Conservation (phyloP, 2,888 invertebrate genomes). For the Rotaria socialis region DNA sequence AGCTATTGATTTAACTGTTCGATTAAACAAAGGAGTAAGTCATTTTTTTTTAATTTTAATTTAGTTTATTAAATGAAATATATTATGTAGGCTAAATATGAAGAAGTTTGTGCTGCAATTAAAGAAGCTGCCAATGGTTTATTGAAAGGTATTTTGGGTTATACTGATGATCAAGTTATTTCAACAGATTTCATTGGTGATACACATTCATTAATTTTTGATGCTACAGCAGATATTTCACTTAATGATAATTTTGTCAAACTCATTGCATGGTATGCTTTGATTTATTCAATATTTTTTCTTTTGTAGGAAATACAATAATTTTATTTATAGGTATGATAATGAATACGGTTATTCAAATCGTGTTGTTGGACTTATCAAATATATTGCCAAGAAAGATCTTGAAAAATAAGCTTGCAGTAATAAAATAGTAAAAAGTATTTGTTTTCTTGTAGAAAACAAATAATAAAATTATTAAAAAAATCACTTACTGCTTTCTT, state of each 20-base stretch:
- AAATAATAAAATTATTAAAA: too few relatives aligned
- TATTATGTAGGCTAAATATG: conserved; percentile 69
- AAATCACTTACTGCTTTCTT: too few relatives aligned
- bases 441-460: too few relatives aligned
- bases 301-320: not conserved
- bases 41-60: not conserved
- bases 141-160: conserved; percentile 82
- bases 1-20: conserved; percentile 88
- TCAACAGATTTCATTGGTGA: conserved; percentile 61
- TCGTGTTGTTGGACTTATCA: conserved; percentile 82
- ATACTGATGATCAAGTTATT: conserved; percentile 93
- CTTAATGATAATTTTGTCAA: conserved; percentile 92
- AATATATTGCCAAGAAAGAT: conserved; percentile 36
- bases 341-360: conserved; percentile 76
- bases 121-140: conserved; percentile 77
- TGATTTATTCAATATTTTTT: not conserved
- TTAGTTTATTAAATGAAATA: not conserved
- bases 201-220: too few relatives aligned
- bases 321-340: conserved; percentile 58
- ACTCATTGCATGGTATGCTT: conserved; percentile 89
- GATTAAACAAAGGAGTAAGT: conserved; percentile 57
- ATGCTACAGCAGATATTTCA: conserved; percentile 69
- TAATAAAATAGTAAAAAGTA: too few relatives aligned
- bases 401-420: not conserved
- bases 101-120: conserved; percentile 80